Conservation (phyloP, 2,888 invertebrate species). For the Prenolepis imparis region DNA sequence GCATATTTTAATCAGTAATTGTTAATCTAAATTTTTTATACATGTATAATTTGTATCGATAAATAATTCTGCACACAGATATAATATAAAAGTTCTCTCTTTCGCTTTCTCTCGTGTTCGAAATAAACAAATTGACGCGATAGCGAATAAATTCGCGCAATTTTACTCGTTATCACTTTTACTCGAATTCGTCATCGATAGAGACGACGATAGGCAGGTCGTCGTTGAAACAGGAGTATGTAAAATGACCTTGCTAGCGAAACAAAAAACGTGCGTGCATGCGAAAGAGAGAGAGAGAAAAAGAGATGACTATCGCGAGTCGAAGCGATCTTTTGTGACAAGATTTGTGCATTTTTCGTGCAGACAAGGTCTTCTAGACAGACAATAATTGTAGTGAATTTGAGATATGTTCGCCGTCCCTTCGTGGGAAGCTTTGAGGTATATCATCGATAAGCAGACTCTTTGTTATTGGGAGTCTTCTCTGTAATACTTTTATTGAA, state of each 20-base stretch:
- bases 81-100: neutral
- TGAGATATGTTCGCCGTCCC: conserved; percentile 65
- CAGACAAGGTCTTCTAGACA: too few relatives aligned
- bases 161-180: neutral
- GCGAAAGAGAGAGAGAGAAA: conserved; percentile 36
- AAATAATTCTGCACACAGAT: neutral
- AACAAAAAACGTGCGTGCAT: conserved; percentile 65
- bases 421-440: conserved; percentile 71
- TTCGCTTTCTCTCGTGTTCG: neutral
- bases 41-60: too few relatives aligned
- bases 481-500: too few relatives aligned
- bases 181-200: neutral
- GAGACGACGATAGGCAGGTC: neutral
- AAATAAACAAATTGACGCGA: neutral
- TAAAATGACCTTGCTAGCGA: conserved; percentile 56
- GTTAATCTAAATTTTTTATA: neutral
- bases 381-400: too few relatives aligned
- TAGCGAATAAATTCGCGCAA: neutral
- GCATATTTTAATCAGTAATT: neutral
- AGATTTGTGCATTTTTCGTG: neutral
- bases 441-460: too few relatives aligned
- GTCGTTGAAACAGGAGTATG: conserved; percentile 7
- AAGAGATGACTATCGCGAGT: conserved; percentile 53
- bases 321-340: neutral
- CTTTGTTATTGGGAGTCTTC: too few relatives aligned